Evolutionary conservation across 2,888 invertebrate genomes (phyloP).

Genomic region (Tortrix viridana): DNA sequence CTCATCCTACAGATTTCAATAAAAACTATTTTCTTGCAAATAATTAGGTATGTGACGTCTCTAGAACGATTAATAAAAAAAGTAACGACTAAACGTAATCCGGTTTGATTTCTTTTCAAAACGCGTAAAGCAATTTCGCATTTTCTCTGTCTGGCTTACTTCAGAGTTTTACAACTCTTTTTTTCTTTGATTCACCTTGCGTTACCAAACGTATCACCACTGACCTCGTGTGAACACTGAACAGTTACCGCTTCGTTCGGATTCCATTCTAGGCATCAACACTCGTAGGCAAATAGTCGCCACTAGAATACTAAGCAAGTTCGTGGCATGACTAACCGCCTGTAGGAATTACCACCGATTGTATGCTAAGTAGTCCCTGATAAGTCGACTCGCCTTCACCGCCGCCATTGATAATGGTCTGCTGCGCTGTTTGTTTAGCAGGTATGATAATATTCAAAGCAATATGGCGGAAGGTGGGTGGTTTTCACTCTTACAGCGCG

Average conservation of each 20-base stretch:
- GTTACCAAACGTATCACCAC: conserved; percentile 69
- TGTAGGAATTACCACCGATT: conserved; percentile 75
- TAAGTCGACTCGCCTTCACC: conserved; percentile 43
- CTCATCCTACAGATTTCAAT: background rate
- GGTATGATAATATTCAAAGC: conserved; percentile 1
- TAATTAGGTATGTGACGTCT: background rate
- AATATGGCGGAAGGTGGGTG: too few species aligned
- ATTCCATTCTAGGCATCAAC: conserved; percentile 65
- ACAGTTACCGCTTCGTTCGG: conserved; percentile 76
- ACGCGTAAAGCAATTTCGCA: background rate
- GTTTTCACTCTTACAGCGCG: too few species aligned
- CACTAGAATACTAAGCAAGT: conserved; percentile 69
- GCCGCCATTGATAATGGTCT: conserved; percentile 46
- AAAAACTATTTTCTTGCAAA: background rate
- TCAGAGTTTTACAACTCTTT: conserved; percentile 7
- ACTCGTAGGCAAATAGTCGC: conserved; percentile 67
- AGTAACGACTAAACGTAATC: background rate
- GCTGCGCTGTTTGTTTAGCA: conserved; percentile 21
- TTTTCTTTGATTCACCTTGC: conserved; percentile 60
- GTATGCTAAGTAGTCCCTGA: conserved; percentile 71
- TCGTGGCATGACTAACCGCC: conserved; percentile 75
- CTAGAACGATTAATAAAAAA: background rate
- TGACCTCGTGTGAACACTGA: conserved; percentile 65
- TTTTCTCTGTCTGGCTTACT: too few species aligned
- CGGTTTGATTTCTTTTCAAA: background rate